Percentiles rank a stretch among this genome's conserved stretches.
phyloP scores from a whole-genome alignment of 2,888 invertebrate species.

The Stegana nigrithorax region DNA sequence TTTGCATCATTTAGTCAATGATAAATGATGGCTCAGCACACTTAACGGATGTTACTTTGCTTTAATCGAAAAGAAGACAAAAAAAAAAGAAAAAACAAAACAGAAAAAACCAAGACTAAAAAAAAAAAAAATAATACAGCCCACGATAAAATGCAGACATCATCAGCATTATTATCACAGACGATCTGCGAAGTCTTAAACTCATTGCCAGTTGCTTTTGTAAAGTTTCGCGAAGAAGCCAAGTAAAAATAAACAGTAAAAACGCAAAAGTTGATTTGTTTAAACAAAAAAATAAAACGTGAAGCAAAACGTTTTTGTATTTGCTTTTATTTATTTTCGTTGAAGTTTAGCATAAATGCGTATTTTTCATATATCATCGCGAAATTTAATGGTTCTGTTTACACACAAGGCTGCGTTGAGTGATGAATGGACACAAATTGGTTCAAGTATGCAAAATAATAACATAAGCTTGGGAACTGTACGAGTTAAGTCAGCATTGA shows the following conservation, averaged over 20 bases:
- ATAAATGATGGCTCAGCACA: slow-evolving; percentile 6
- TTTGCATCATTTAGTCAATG: slow-evolving; percentile 12
- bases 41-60: not conserved
- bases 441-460: slow-evolving; percentile 9
- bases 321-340: not conserved
- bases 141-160: slow-evolving; percentile 20
- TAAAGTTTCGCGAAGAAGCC: too few species aligned
- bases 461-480: too few species aligned
- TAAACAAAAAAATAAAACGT: not conserved
- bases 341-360: not conserved
- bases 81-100: not conserved
- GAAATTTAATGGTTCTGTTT: slow-evolving; percentile 10
- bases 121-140: slow-evolving; percentile 13
- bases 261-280: not conserved
- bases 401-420: not conserved
- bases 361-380: not conserved
- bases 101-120: not conserved
- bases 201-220: too few species aligned
- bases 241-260: slow-evolving; percentile 23
- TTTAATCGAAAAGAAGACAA: slow-evolving; percentile 2
- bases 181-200: not conserved
- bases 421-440: slow-evolving; percentile 6
- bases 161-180: slow-evolving; percentile 20
- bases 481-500: too few species aligned
- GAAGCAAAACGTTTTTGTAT: not conserved